Evolutionary conservation across 2,113 vertebrate genomes (phyloP).

Genomic region (Plectropomus leopardus): DNA sequence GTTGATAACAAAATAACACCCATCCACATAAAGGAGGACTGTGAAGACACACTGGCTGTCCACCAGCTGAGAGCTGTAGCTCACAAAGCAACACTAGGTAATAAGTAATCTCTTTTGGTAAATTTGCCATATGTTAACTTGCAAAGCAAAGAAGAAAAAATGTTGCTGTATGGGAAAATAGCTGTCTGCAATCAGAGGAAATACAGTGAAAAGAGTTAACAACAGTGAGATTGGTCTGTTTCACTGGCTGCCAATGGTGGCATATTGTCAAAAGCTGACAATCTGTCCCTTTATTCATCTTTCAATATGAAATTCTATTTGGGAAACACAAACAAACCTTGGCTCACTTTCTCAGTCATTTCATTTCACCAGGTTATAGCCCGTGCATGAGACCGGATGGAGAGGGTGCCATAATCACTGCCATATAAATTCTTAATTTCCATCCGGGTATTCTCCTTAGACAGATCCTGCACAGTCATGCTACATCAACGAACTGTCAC

Average conservation of each 20-base stretch:
- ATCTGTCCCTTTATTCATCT: constrained; percentile 27
- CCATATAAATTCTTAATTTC: not conserved
- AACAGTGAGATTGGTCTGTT: constrained; percentile 24
- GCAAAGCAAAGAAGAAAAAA: not conserved
- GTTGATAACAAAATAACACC: constrained; percentile 52
- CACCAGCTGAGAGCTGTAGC: constrained; percentile 32
- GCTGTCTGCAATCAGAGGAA: constrained; percentile 9
- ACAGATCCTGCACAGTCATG: constrained; percentile 33
- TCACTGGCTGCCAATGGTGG: constrained; percentile 2
- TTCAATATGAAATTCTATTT: not conserved
- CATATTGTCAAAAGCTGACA: constrained; percentile 35
- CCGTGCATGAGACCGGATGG: not conserved
- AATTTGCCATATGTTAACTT: constrained; percentile 3
- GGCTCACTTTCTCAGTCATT: not conserved
- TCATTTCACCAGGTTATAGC: not conserved
- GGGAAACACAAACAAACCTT: not conserved
- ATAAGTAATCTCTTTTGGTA: not conserved
- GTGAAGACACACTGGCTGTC: constrained; percentile 25
- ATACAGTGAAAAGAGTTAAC: constrained; percentile 4
- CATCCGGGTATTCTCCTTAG: not conserved
- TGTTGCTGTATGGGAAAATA: constrained; percentile 2
- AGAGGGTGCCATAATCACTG: not conserved
- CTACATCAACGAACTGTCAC: not conserved
- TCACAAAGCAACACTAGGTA: not conserved
- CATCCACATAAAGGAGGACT: constrained; percentile 35